phyloP scores from a whole-genome alignment of 2,797 vertebrate species.

The Alcedo quadribrachys region DNA sequence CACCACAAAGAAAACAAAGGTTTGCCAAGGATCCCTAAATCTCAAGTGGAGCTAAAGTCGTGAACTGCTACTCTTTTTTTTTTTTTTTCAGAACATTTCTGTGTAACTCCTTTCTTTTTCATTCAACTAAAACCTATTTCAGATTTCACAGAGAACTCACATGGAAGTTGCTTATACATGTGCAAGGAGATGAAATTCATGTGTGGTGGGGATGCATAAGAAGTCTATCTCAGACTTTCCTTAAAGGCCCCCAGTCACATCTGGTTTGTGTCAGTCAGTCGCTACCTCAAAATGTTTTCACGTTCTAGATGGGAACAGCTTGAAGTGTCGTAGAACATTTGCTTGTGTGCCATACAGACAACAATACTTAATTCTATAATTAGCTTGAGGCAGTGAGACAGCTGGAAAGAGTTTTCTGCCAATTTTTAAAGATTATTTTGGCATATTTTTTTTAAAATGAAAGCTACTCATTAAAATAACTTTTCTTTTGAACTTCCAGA shows the following conservation, averaged over 20 bases:
- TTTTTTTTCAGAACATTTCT: background rate
- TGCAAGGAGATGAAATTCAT: background rate
- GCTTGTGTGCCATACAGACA: background rate
- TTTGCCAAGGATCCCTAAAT: background rate
- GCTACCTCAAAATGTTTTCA: conserved; percentile 25
- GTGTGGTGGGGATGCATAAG: background rate
- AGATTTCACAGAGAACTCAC: background rate
- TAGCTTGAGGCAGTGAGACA: conserved; percentile 30
- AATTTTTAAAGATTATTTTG: conserved; percentile 28
- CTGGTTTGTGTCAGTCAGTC: conserved; percentile 9
- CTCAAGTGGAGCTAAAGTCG: background rate
- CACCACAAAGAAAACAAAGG: background rate
- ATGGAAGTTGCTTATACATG: background rate
- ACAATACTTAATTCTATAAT: conserved; percentile 52
- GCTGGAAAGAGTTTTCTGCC: background rate
- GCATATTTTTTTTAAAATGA: conserved; percentile 39
- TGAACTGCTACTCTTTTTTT: background rate
- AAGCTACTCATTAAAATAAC: conserved; percentile 50
- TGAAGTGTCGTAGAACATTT: conserved; percentile 43
- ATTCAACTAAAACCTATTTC: background rate
- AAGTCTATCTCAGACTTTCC: background rate
- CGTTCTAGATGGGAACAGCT: conserved; percentile 26
- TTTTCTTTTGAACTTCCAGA: conserved; percentile 27
- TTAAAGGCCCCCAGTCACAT: background rate
- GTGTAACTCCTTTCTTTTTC: background rate